Base-by-base conservation (phyloP, 2,888 invertebrate genomes). In the Myathropa florea region DNA sequence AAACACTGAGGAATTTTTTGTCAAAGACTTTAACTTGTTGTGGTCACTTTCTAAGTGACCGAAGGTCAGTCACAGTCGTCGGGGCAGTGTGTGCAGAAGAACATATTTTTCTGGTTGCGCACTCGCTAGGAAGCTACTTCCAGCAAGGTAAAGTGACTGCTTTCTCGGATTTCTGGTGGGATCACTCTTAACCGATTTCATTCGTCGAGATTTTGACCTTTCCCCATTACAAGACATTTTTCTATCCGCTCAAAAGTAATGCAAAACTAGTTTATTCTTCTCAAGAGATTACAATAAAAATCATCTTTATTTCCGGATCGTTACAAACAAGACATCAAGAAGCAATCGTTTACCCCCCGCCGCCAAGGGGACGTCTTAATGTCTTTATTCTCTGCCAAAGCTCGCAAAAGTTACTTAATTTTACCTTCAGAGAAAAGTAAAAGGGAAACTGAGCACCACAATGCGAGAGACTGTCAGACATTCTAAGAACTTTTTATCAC, bases 401-500 rank as follows among this genome's bases (percentile, higher is more conserved):
- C 4, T 57, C 12, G 23, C 57, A 24, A 24, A 57, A 24, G 12
- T 57, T 57, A 24, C 12, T 18, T 23, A 57, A 57, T 9, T 21
- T 23, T 3, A 39, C 0, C 4, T 4, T 12, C 10, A 9, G 14
- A 55, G n/a, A 24, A 57, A 57, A 57, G 57, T 57, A 57, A 57
- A 57, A 57, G 57, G 24, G 57, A 0, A 57, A 14, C 24, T 7
- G n/a, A 24, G 4, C 6, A 12, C 55, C 61, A 61, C 57, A 70
- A 24, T 71, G 23, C 46, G 18, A 64, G 64, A 21, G 3, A 21
- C 55, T 10, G 0, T 24, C 55, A 55, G 12, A 23, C 57, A 57
- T 26, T 24, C 57, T 57, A 30, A 63, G 61, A 72, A 71, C 57
- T 39, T 39, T 46, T 24, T 28, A 65, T 70, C 59, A 33, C 30